A percentile compares a stretch with the other conserved stretches of the same genome.
phyloP scores from a whole-genome alignment of 2,797 vertebrate species.

The Gadopsis marmoratus region DNA sequence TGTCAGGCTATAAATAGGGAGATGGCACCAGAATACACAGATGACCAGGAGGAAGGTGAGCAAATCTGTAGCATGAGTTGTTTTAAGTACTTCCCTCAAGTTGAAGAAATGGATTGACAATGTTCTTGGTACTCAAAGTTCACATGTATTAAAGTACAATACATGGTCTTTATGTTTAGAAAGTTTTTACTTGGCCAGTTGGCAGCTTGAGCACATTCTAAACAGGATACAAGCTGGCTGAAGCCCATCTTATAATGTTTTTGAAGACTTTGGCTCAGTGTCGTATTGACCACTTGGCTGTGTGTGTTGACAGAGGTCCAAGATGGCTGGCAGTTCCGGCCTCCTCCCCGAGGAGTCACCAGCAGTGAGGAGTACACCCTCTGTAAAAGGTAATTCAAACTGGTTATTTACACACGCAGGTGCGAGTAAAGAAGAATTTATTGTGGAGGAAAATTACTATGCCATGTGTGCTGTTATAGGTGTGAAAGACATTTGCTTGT shows the following conservation, averaged over 20 bases:
- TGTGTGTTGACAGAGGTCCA: constrained; percentile 82
- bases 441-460: neutral
- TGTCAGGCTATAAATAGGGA: constrained; percentile 90
- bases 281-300: constrained; percentile 46
- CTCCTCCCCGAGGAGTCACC: constrained; percentile 97
- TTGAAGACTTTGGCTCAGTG: constrained; percentile 16
- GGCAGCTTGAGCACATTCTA: neutral
- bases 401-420: neutral
- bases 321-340: constrained; percentile 97
- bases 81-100: constrained; percentile 15
- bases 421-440: neutral
- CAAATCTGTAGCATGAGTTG: constrained; percentile 35
- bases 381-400: constrained; percentile 93
- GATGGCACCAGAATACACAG: constrained; percentile 89
- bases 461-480: neutral
- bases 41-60: constrained; percentile 95
- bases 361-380: constrained; percentile 99
- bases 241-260: constrained; percentile 10
- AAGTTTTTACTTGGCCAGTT: neutral
- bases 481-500: neutral
- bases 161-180: neutral
- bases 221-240: constrained; percentile 8
- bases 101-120: neutral
- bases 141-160: neutral
- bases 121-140: neutral